phyloP scores from a whole-genome alignment of 1,140 invertebrate genomes.

The Cydia amplana region DNA sequence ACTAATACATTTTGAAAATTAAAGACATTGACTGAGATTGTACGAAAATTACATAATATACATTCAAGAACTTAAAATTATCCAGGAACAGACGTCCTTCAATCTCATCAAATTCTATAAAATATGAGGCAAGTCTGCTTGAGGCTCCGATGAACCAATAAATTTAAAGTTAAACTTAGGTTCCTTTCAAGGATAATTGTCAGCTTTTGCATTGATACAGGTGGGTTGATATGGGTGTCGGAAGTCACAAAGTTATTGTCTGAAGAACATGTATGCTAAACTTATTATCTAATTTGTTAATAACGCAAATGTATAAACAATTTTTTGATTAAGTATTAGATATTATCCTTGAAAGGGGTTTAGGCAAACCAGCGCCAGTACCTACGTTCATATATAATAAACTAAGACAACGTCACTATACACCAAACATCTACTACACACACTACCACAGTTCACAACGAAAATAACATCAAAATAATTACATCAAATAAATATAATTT shows the following conservation, averaged over 20 bases:
- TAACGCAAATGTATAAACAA: background rate
- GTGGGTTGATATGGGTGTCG: background rate
- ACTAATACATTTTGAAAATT: conserved; percentile 22
- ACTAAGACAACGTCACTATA: conserved; percentile 39
- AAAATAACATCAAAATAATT: conserved; percentile 64
- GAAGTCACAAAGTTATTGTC: conserved; percentile 18
- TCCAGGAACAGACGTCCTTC: conserved; percentile 23
- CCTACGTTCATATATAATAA: conserved; percentile 11
- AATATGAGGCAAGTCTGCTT: conserved; percentile 25
- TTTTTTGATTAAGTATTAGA: conserved; percentile 13
- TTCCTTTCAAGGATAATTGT: conserved; percentile 12
- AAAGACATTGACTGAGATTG: conserved; percentile 8
- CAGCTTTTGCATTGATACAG: background rate
- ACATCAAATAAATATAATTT: conserved; percentile 65
- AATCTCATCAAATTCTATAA: conserved; percentile 32
- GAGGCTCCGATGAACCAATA: background rate
- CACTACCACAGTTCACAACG: conserved; percentile 59
- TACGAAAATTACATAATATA: conserved; percentile 30
- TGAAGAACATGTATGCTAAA: background rate
- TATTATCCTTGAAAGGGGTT: conserved; percentile 20
- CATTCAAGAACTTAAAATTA: conserved; percentile 23
- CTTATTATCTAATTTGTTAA: conserved; percentile 6
- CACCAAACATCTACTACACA: conserved; percentile 47
- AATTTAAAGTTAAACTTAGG: conserved; percentile 24
- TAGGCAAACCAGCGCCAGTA: conserved; percentile 63